Conservation (phyloP, 2,888 invertebrate genomes). For the Rhamnusium bicolor region DNA sequence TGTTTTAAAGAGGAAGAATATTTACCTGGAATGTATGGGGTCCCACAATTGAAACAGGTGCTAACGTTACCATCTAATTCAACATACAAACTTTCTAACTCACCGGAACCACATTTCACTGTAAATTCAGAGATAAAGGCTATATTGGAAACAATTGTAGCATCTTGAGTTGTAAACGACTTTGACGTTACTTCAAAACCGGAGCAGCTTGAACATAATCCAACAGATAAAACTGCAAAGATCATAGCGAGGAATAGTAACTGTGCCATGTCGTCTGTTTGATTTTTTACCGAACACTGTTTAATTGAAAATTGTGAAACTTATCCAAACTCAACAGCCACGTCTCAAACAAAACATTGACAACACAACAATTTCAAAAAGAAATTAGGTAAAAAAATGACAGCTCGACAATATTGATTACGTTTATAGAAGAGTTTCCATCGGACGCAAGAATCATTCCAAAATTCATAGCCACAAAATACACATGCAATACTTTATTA, state of each 20-base stretch:
- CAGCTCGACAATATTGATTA: not conserved
- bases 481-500: no score
- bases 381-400: not conserved
- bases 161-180: conserved; percentile 93
- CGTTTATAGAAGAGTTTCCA: not conserved
- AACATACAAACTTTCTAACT: conserved; percentile 83
- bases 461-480: no score
- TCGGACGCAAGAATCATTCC: no score
- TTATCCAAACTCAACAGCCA: not conserved
- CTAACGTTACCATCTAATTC: conserved; percentile 89
- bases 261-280: conserved; percentile 48
- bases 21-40: conserved; percentile 89
- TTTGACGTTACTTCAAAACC: conserved; percentile 83
- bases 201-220: conserved; percentile 70
- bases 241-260: conserved; percentile 41
- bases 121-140: conserved; percentile 94
- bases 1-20: no score
- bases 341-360: not conserved
- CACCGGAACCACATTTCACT: conserved; percentile 83
- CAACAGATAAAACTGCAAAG: conserved; percentile 48
- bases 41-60: conserved; percentile 86
- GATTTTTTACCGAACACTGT: conserved; percentile 7
- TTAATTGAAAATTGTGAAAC: not conserved
- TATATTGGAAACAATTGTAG: conserved; percentile 90
- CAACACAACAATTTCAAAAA: not conserved